Evolutionary conservation across 92 coral and sea anemone species (phyloP), one percentile per base, ranked within the genome.

Genomic region (Epizoanthus ramosus): DNA sequence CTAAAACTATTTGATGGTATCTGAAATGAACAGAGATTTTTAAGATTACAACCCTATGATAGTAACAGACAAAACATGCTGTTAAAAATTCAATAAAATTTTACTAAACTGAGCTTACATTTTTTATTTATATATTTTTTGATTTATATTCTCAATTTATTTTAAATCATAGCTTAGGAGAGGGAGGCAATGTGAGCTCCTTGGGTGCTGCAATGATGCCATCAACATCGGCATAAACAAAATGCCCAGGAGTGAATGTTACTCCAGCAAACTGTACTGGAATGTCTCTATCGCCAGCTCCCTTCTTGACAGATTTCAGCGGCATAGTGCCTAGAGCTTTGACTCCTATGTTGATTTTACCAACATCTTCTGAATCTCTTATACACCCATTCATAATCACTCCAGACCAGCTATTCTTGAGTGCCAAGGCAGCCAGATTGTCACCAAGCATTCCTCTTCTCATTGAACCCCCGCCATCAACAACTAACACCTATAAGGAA

Each of bases 401-500:
- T 10, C 99, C 99, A 67, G 92, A 87, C 99, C 99, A 97, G 75
- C 92, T 90, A 74, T 97, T 97, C 74, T 92, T 88, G 35, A 89
- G 75, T 25, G 89, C 97, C 87, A 91, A 65, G 6, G 90, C 86
- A 14, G 98, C 99, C 19, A 97, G 88, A 45, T 90, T 94, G 85
- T 97, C 99, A 6, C 99, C 99, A 31, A 97, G 81, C 93, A 97
- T 88, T 22, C 92, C 98, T 24, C 97, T 68, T 50, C 98, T 87
- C 89, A 97, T 73, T n/a, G 99, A 97, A 5, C 98, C 99, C 43
- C 99, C 99, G 35, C 91, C 99, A 89, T 97, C 99, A 70, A 97
- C 99, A 35, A 97, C 98, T 33, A 97, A 89, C 58, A 97, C 93
- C 99, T 97, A 85, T 7, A 39, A 69, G 58, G 66, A 73, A 17